These are phyloP conservation scores for Hemitrygon akajei DNA, from an alignment of 2,797 vertebrate species.

Conservation along the genomic window DNA sequence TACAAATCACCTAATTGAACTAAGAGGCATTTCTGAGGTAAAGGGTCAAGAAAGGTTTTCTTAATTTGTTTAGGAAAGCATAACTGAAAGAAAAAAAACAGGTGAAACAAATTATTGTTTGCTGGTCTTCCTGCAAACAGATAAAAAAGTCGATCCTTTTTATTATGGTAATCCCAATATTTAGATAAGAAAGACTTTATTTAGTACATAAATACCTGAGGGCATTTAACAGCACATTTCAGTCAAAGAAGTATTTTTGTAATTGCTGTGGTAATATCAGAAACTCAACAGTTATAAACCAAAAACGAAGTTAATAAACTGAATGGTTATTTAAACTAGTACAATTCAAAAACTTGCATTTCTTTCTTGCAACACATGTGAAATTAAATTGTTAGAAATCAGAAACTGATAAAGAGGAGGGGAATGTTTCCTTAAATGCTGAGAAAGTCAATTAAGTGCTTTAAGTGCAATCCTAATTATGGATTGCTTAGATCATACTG, in stretches of 20 bases:
- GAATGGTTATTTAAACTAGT: neutral
- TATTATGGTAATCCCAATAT: neutral
- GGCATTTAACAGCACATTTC: too few relatives aligned
- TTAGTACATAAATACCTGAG: too few relatives aligned
- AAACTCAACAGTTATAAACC: neutral
- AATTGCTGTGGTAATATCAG: neutral
- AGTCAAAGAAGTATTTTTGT: too few relatives aligned
- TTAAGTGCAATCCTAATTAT: neutral
- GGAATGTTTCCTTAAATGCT: neutral
- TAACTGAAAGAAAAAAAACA: neutral
- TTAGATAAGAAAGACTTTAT: neutral
- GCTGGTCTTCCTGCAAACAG: neutral
- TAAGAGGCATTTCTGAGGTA: neutral
- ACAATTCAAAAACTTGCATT: neutral
- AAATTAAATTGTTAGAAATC: neutral
- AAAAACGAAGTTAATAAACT: neutral
- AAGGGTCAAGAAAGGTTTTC: neutral
- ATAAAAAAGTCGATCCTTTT: neutral
- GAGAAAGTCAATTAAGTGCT: neutral
- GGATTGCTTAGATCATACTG: conserved; percentile 8
- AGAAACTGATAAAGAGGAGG: too few relatives aligned
- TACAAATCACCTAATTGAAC: neutral
- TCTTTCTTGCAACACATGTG: neutral
- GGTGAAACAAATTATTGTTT: neutral
- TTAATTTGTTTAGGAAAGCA: neutral